Evolutionary conservation across 1,140 invertebrate species (phyloP).

Genomic region (Polypedilum pembai): DNA sequence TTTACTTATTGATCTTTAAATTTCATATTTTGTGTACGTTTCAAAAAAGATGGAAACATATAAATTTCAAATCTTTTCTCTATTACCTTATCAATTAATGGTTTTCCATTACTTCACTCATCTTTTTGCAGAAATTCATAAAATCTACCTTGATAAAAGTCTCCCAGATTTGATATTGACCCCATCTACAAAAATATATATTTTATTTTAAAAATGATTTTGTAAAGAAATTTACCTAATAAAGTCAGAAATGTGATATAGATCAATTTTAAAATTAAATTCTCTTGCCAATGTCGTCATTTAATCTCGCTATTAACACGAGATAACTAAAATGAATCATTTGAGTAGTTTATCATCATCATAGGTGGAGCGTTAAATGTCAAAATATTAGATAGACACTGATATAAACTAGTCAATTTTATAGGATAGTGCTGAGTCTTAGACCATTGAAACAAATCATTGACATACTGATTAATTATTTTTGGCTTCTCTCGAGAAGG

Average conservation of each 20-base stretch:
- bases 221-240: neutral
- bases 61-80: neutral
- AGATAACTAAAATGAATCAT: neutral
- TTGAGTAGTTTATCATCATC: neutral
- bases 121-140: conserved; percentile 9
- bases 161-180: neutral
- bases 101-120: neutral
- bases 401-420: neutral
- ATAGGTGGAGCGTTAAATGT: conserved; percentile 18
- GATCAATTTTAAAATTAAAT: conserved; percentile 3
- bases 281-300: neutral
- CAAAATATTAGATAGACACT: neutral
- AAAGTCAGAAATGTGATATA: neutral
- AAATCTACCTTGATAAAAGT: conserved; percentile 4
- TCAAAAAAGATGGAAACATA: neutral
- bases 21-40: conserved; percentile 20
- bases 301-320: neutral
- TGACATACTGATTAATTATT: neutral
- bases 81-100: neutral
- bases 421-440: neutral
- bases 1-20: neutral
- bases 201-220: neutral
- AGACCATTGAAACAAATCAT: neutral
- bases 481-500: neutral
- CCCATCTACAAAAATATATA: neutral